phyloP scores from a whole-genome alignment of 2,797 vertebrate genomes.

The Anabacerthia variegaticeps region DNA sequence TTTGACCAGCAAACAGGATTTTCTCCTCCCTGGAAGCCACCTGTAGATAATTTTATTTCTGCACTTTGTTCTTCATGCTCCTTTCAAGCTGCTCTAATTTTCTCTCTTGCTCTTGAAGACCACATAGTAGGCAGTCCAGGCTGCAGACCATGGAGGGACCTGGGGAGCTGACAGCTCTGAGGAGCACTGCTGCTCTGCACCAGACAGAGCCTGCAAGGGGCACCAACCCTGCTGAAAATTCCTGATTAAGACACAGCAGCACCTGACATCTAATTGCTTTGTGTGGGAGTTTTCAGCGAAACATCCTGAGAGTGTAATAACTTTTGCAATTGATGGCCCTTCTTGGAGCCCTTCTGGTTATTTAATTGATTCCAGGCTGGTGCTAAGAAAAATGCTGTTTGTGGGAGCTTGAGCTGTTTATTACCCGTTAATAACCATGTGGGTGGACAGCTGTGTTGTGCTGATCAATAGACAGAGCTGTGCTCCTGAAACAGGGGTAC shows the following conservation, averaged over 20 bases:
- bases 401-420: neutral
- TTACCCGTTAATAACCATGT: neutral
- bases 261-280: neutral
- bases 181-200: fast-evolving
- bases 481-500: fast-evolving
- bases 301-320: neutral
- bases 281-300: constrained; percentile 5
- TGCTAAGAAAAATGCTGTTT: constrained; percentile 18
- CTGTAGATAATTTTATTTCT: neutral
- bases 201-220: neutral
- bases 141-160: neutral
- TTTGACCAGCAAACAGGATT: neutral
- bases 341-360: neutral
- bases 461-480: neutral
- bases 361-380: constrained; percentile 27
- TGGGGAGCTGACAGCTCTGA: fast-evolving
- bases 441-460: neutral
- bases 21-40: neutral
- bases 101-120: neutral
- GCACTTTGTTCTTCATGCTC: neutral
- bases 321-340: neutral
- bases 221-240: neutral
- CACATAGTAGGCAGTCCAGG: neutral
- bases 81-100: neutral
- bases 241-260: neutral